phyloP scores from a whole-genome alignment of 1,140 invertebrate genomes.

The Drosophila triauraria region DNA sequence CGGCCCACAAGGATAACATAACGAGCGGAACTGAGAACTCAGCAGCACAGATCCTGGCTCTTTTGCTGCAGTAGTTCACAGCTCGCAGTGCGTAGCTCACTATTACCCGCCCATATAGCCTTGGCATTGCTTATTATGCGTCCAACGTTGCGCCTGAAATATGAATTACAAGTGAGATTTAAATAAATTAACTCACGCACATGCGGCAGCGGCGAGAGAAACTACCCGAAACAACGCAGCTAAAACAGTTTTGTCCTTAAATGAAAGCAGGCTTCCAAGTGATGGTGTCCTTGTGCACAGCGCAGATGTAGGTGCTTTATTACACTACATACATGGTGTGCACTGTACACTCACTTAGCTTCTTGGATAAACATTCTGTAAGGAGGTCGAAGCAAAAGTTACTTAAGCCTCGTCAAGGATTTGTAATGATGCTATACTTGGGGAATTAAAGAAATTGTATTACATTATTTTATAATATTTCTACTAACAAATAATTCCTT shows the following conservation, averaged over 20 bases:
- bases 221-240: constrained; percentile 13
- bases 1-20: constrained; percentile 8
- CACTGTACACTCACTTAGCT: not conserved
- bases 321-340: not conserved
- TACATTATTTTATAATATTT: not conserved
- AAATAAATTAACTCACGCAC: constrained; percentile 77
- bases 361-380: not conserved
- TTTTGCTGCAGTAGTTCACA: constrained; percentile 18
- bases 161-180: constrained; percentile 81
- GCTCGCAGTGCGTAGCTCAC: constrained; percentile 7
- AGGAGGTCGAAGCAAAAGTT: not conserved
- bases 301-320: not conserved
- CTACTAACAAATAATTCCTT: not conserved
- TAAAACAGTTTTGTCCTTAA: constrained; percentile 8
- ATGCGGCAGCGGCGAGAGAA: constrained; percentile 18
- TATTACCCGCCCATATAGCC: constrained; percentile 9
- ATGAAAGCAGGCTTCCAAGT: constrained; percentile 9
- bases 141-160: constrained; percentile 65
- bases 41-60: constrained; percentile 2
- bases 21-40: constrained; percentile 2
- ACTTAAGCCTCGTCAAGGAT: not conserved
- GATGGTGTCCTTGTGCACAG: constrained; percentile 7
- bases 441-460: too few species aligned
- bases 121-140: constrained; percentile 72
- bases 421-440: not conserved